These are phyloP conservation scores for Papilio polytes DNA, from an alignment of 1,140 invertebrate genomes.

Conservation along the genomic window DNA sequence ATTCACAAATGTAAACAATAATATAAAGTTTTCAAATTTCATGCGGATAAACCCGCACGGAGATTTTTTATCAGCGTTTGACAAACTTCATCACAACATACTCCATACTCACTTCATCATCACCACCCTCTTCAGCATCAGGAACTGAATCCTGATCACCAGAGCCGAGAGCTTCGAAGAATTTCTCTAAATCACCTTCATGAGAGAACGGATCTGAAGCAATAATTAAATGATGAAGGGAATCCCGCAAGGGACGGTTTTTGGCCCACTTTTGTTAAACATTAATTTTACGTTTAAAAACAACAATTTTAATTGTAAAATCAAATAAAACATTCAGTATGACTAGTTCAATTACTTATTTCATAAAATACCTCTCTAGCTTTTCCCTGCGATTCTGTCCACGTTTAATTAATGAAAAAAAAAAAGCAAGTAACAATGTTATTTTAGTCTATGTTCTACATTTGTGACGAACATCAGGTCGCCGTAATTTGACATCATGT, in stretches of 20 bases:
- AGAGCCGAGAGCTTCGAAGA: conserved; percentile 89
- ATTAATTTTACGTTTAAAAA: conserved; percentile 14
- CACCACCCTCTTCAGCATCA: conserved; percentile 87
- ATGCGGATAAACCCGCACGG: no score
- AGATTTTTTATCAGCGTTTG: background rate
- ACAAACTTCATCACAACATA: background rate
- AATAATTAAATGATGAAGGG: background rate
- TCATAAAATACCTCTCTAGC: no score
- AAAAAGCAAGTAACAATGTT: no score
- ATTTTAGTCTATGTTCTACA: no score
- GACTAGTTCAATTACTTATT: no score
- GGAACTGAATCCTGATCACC: conserved; percentile 88
- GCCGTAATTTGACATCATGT: no score
- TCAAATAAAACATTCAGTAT: no score
- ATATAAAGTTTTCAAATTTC: no score
- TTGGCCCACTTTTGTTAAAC: background rate
- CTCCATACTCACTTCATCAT: conserved; percentile 84
- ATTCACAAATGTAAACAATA: no score
- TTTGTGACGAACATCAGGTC: no score
- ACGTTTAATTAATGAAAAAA: no score
- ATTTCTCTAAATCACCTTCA: conserved; percentile 86
- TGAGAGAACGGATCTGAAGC: conserved; percentile 86
- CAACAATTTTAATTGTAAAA: background rate
- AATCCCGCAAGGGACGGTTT: background rate
- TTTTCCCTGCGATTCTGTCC: no score